These are phyloP conservation scores for Phataginus tetradactyla DNA, from an alignment of 2,797 vertebrate genomes.

Conservation along the genomic window DNA sequence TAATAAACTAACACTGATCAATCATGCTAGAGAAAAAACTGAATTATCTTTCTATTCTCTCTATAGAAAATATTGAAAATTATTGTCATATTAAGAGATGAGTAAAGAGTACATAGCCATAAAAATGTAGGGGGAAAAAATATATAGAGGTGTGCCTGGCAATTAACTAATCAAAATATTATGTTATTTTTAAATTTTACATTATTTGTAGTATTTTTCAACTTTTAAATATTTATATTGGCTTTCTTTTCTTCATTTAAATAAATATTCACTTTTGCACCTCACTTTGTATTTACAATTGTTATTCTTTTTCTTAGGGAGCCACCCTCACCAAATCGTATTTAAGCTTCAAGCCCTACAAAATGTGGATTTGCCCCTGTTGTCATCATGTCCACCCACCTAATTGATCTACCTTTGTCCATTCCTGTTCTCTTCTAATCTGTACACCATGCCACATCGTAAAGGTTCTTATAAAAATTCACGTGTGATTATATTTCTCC, in stretches of 20 bases:
- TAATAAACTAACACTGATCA: background rate
- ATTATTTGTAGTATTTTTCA: background rate
- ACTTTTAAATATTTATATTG: background rate
- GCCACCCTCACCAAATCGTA: background rate
- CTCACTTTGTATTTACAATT: background rate
- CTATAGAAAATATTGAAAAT: background rate
- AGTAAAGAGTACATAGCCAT: background rate
- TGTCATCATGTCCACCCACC: background rate
- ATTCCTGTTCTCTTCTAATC: background rate
- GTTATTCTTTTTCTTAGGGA: constrained; percentile 8
- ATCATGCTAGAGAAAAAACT: background rate
- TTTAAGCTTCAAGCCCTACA: background rate
- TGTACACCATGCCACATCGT: background rate
- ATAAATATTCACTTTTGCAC: background rate
- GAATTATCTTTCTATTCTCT: background rate
- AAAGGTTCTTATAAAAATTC: background rate
- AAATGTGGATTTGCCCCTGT: background rate
- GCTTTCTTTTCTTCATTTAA: background rate
- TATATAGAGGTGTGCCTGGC: background rate
- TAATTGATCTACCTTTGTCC: background rate
- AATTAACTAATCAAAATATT: background rate
- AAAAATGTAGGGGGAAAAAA: background rate
- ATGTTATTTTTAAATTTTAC: background rate
- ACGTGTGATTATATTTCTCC: background rate
- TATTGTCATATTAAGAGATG: background rate